Base-by-base conservation (phyloP, 37 sponge, comb jelly and placozoan species). In the Bolinopsis microptera region DNA sequence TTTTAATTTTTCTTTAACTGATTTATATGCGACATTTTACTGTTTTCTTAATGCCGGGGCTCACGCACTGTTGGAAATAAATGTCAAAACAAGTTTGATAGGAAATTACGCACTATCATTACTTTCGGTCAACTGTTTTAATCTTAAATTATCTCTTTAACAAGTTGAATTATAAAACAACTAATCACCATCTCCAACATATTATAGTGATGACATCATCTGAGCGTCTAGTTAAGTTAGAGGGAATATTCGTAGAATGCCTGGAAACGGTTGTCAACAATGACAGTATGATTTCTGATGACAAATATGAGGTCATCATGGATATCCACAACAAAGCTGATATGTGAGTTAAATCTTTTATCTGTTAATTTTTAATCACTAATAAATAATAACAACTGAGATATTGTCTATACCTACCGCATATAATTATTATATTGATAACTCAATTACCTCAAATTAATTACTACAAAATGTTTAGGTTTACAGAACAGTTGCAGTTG, bases 261-360 rank as follows among this genome's bases (percentile, higher is more conserved):
- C 16, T 86, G 27, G 90, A 86, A n/a, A 34, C 36, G 18, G 61
- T 86, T 3, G 61, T 86, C 61, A 39, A 86, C 48, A 86, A 86
- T 27, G 61, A 86, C 90, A 41, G 90, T 39, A 0, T 41, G 48
- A 86, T 86, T n/a, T 36, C 61, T n/a, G 90, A 86, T 40, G 90
- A 86, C 9, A 39, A 86, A 28, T n/a, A n/a, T 21, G 90, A 86
- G 24, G 90, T 86, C 30, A 38, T 86, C 61, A 86, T 33, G 41
- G 90, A 86, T 23, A 86, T 86, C 1, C 61, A 41, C 90, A 86
- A 86, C 90, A 86, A 86, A 41, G 90, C 90, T 37, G 90, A 86
- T 38, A 39, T 41, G 90, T 86, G 22, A 86, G 90, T 86, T 36
- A n/a, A n/a, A n/a, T n/a, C 61, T 48, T 48, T 48, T 13, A 48